Percentiles rank a stretch among this genome's conserved stretches.
phyloP scores from a whole-genome alignment of 2,113 vertebrate genomes.

The Reinhardtius hippoglossoides region DNA sequence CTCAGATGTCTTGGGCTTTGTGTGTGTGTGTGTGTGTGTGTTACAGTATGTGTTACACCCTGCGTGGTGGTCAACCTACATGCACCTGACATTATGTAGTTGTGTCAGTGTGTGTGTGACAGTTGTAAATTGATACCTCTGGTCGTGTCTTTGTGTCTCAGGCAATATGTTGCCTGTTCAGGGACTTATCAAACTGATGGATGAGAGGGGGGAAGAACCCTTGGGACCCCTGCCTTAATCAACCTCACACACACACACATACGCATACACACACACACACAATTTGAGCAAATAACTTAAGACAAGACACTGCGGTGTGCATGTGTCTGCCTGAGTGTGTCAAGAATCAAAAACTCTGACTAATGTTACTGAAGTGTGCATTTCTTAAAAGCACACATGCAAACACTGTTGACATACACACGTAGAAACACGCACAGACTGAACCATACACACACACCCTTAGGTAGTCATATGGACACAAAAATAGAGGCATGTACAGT shows the following conservation, averaged over 20 bases:
- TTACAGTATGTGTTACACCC: constrained; percentile 13
- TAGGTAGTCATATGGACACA: too few relatives aligned
- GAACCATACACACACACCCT: neutral
- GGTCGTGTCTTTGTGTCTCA: constrained; percentile 86
- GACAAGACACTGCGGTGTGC: constrained; percentile 27
- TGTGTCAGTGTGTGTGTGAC: constrained; percentile 75
- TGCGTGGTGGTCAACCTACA: neutral
- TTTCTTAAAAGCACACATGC: neutral
- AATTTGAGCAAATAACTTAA: constrained; percentile 84
- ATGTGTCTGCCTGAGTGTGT: neutral
- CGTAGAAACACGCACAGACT: constrained; percentile 25
- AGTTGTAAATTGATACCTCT: constrained; percentile 91
- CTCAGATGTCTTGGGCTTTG: constrained; percentile 6
- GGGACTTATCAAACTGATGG: constrained; percentile 94
- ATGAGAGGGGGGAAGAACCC: constrained; percentile 87
- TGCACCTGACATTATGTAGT: constrained; percentile 22
- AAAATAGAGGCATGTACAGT: too few relatives aligned
- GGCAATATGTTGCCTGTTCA: constrained; percentile 95
- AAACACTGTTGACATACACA: constrained; percentile 1
- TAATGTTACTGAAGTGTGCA: neutral
- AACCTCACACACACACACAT: constrained; percentile 72
- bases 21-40: neutral
- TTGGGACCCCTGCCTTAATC: constrained; percentile 89
- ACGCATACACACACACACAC: constrained; percentile 45
- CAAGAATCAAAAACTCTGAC: neutral